Conservation (phyloP, 2,888 invertebrate genomes). For the Lasioglossum marginatum region DNA sequence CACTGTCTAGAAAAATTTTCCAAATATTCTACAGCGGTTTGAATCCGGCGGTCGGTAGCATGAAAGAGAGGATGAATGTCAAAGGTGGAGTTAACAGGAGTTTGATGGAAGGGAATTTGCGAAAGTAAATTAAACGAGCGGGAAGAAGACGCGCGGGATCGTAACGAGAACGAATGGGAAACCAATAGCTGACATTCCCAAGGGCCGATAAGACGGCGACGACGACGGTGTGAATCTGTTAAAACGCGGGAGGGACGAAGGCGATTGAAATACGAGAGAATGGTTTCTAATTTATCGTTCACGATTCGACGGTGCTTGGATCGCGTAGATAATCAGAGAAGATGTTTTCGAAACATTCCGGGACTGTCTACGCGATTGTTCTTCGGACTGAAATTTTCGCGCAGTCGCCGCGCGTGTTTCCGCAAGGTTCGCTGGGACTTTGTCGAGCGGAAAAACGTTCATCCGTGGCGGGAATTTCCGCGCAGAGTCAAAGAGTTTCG, state of each 20-base stretch:
- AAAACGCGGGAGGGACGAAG: constrained; percentile 6
- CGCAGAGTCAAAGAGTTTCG: constrained; percentile 8
- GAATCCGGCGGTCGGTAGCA: too few relatives aligned
- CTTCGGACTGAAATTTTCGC: background rate
- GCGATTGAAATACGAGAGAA: constrained; percentile 20
- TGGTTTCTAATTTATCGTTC: constrained; percentile 10
- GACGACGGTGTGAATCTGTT: constrained; percentile 35
- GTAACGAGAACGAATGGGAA: constrained; percentile 66
- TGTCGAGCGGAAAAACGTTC: constrained; percentile 32
- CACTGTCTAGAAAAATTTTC: too few relatives aligned
- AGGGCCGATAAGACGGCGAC: constrained; percentile 56
- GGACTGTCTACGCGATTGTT: background rate
- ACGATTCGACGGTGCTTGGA: background rate
- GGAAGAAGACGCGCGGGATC: constrained; percentile 37
- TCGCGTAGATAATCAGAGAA: background rate
- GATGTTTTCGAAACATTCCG: background rate
- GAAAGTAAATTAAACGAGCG: constrained; percentile 51
- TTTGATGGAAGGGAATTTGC: constrained; percentile 46
- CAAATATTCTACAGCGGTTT: too few relatives aligned
- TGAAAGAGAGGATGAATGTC: background rate
- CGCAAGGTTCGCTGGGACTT: constrained; percentile 14
- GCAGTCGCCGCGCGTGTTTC: constrained; percentile 22
- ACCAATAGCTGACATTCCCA: constrained; percentile 51
- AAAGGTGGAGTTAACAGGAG: constrained; percentile 42
- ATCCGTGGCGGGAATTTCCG: constrained; percentile 18